Percentiles rank a stretch among this genome's conserved stretches.
phyloP scores from a whole-genome alignment of 2,113 vertebrate species.

The Monarcha castaneiventris region DNA sequence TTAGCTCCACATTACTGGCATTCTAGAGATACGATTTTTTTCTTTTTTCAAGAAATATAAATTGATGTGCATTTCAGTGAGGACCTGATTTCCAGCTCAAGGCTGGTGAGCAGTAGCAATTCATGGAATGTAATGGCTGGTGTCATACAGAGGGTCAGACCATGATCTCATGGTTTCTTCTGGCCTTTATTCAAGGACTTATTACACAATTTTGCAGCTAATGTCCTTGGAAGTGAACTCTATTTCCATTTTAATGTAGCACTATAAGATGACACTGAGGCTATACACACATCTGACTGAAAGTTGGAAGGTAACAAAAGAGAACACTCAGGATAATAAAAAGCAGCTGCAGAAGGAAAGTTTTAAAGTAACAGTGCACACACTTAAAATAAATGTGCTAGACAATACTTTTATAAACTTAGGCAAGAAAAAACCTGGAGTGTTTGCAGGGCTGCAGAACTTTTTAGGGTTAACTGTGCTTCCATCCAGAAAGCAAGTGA shows the following conservation, averaged over 20 bases:
- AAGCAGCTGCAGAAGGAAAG: constrained; percentile 5
- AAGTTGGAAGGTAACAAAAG: constrained; percentile 18
- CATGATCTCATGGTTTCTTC: not conserved
- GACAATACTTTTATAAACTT: not conserved
- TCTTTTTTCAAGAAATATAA: not conserved
- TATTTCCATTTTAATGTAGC: constrained; percentile 16
- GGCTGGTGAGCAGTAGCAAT: not conserved
- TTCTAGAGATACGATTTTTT: not conserved
- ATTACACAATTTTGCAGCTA: not conserved
- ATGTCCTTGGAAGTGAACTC: not conserved
- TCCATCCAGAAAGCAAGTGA: not conserved
- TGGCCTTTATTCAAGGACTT: not conserved
- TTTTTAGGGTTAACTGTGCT: constrained; percentile 40
- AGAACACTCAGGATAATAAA: not conserved
- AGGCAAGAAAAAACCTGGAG: not conserved
- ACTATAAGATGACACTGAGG: not conserved
- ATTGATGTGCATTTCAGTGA: not conserved
- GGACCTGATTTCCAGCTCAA: not conserved
- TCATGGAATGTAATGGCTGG: not conserved
- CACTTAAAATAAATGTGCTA: not conserved
- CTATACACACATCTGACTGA: not conserved
- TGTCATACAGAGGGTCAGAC: not conserved
- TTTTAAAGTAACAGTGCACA: constrained; percentile 9
- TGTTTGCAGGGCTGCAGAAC: not conserved
- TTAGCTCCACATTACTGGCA: not conserved